phyloP scores from a whole-genome alignment of 1,140 invertebrate species.

The Macrostomum lignano region DNA sequence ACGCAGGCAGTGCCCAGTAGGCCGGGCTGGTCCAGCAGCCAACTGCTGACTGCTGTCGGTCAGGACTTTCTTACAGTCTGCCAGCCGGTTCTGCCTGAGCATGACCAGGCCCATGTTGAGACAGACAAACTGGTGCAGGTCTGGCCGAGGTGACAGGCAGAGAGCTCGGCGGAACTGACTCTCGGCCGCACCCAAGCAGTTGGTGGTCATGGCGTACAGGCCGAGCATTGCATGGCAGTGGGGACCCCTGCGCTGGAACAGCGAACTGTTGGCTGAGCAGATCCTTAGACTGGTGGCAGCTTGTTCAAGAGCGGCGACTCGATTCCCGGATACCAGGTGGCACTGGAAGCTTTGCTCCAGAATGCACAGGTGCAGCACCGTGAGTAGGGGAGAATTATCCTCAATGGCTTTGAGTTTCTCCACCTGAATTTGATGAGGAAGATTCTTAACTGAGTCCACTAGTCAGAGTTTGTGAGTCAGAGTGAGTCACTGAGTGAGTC shows the following conservation, averaged over 20 bases:
- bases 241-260: not conserved
- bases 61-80: too few species aligned
- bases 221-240: constrained; percentile 28
- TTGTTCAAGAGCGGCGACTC: constrained; percentile 45
- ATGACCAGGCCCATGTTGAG: too few species aligned
- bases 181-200: constrained; percentile 76
- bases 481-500: too few species aligned
- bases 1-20: too few species aligned
- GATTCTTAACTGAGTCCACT: too few species aligned
- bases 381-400: constrained; percentile 51
- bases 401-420: constrained; percentile 37
- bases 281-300: constrained; percentile 10
- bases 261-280: not conserved
- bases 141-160: too few species aligned
- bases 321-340: constrained; percentile 73
- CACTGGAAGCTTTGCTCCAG: constrained; percentile 87
- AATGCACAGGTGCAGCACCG: constrained; percentile 66
- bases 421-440: too few species aligned
- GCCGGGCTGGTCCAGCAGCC: too few species aligned
- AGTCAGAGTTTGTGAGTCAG: too few species aligned
- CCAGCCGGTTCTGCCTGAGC: too few species aligned
- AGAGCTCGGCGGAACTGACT: constrained; percentile 65
- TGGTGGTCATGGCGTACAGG: constrained; percentile 87
- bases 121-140: too few species aligned
- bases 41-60: too few species aligned